Conservation (phyloP, 2,797 vertebrate species). For the Distichodus sexfasciatus region DNA sequence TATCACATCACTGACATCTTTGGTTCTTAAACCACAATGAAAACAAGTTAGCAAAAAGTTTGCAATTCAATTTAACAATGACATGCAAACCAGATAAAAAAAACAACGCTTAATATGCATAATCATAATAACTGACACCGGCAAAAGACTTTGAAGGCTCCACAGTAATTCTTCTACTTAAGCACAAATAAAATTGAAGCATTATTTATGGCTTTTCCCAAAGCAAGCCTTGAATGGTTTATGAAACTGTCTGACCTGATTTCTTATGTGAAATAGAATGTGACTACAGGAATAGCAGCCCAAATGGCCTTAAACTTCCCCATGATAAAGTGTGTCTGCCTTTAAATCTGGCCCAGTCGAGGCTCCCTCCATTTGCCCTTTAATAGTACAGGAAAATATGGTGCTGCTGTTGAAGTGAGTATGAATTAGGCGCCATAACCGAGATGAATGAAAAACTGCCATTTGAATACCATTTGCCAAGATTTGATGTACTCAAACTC, state of each 20-base stretch:
- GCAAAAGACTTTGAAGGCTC: not conserved
- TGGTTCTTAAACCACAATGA: no score
- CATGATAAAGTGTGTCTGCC: constrained; percentile 49
- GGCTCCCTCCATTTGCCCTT: constrained; percentile 45
- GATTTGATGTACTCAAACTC: constrained; percentile 26
- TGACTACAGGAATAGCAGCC: constrained; percentile 32
- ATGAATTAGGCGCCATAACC: constrained; percentile 42
- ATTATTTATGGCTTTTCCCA: constrained; percentile 14
- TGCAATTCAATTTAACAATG: not conserved
- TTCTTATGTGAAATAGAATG: constrained; percentile 42
- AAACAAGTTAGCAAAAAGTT: no score
- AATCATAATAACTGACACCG: not conserved
- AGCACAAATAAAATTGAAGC: constrained; percentile 4
- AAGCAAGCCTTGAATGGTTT: constrained; percentile 27
- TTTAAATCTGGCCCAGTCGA: constrained; percentile 42
- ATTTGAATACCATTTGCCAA: constrained; percentile 14
- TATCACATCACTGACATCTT: no score
- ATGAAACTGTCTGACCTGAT: constrained; percentile 46
- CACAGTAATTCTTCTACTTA: not conserved
- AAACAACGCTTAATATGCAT: not conserved
- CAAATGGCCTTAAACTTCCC: constrained; percentile 46
- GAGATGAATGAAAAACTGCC: constrained; percentile 39
- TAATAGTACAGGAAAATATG: constrained; percentile 47
- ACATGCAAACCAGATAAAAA: not conserved
- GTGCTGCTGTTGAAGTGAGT: constrained; percentile 18